These are phyloP conservation scores for Deladenus siricidicola DNA, from an alignment of 2,888 invertebrate genomes.

Conservation along the genomic window DNA sequence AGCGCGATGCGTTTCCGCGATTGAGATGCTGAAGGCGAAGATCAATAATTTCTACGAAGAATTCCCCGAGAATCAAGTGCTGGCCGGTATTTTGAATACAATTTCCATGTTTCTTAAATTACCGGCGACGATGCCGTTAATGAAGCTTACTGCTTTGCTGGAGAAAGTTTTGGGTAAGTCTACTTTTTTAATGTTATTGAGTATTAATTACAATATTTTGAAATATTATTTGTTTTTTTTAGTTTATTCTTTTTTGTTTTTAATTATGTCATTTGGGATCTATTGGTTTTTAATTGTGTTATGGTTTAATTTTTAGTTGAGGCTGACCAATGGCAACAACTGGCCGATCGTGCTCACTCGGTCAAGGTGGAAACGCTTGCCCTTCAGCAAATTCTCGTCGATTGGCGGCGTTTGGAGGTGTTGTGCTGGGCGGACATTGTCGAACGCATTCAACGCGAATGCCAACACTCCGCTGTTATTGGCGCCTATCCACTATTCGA, in stretches of 20 bases:
- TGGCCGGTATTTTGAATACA: conserved; percentile 29
- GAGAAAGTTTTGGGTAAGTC: conserved; percentile 73
- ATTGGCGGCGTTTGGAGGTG: conserved; percentile 69
- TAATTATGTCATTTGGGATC: no score
- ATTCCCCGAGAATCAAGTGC: conserved; percentile 35
- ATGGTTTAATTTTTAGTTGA: conserved; percentile 41
- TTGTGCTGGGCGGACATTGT: conserved; percentile 41
- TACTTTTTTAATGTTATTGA: not conserved
- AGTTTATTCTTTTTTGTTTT: not conserved
- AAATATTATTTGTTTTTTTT: no score
- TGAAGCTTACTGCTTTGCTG: conserved; percentile 78
- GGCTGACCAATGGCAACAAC: conserved; percentile 49
- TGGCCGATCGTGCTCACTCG: conserved; percentile 61
- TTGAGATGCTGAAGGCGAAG: conserved; percentile 5
- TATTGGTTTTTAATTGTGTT: no score
- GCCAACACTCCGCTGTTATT: conserved; percentile 34
- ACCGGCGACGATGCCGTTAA: conserved; percentile 66
- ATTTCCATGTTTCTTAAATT: conserved; percentile 33
- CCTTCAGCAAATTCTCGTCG: conserved; percentile 73
- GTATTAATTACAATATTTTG: no score
- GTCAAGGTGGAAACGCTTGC: conserved; percentile 65
- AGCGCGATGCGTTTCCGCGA: conserved; percentile 15
- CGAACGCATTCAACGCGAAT: conserved; percentile 31
- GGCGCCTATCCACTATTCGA: conserved; percentile 46
- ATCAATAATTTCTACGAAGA: conserved; percentile 11